Evolutionary conservation across 2,113 vertebrate species (phyloP).

Genomic region (Epinephelus lanceolatus): DNA sequence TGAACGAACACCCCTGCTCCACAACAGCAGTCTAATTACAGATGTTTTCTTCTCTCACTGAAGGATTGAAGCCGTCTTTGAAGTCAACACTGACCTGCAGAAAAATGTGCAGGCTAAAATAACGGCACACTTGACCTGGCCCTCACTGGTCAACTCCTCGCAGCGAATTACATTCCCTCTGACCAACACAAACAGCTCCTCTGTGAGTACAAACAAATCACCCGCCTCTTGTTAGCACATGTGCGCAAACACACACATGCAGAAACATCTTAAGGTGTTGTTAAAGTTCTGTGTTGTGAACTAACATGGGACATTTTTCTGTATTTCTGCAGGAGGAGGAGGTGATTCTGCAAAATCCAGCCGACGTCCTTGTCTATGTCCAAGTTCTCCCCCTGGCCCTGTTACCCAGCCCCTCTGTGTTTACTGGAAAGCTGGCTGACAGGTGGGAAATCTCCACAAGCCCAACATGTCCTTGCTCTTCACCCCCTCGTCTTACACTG

Average conservation of each 20-base stretch:
- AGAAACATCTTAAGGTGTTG: background rate
- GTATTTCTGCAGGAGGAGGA: conserved; percentile 89
- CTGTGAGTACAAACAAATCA: conserved; percentile 87
- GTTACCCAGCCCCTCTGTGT: conserved; percentile 90
- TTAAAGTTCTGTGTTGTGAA: background rate
- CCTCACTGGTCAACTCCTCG: conserved; percentile 90
- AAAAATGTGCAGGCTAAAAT: conserved; percentile 92
- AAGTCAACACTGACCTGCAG: conserved; percentile 98
- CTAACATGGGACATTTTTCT: background rate
- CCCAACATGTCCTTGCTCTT: background rate
- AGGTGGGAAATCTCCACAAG: conserved; percentile 81
- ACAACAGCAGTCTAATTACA: background rate
- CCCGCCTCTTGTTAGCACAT: background rate
- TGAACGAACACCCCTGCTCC: no score
- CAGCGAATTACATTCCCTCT: conserved; percentile 91
- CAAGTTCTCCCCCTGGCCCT: conserved; percentile 94
- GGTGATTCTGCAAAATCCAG: conserved; percentile 93
- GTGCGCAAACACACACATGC: background rate
- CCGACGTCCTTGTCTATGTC: conserved; percentile 91
- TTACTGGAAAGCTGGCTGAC: conserved; percentile 90
- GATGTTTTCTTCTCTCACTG: background rate
- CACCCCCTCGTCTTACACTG: background rate
- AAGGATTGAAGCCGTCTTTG: conserved; percentile 92
- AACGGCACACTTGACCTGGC: conserved; percentile 93
- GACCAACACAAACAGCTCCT: conserved; percentile 95